phyloP scores from a whole-genome alignment of 2,888 invertebrate species.

The Trachelus troglodyta region DNA sequence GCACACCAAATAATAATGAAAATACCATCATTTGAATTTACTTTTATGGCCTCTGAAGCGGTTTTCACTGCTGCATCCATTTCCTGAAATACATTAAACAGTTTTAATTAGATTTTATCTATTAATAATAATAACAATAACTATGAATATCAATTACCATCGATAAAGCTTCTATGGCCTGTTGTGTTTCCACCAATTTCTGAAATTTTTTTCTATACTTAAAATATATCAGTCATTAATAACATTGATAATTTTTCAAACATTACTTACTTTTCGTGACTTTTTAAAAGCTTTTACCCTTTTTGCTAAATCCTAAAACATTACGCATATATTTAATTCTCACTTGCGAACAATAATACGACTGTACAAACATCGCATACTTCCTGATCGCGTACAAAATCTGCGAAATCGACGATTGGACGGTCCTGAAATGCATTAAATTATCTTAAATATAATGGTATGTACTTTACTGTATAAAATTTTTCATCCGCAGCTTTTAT shows the following conservation, averaged over 20 bases:
- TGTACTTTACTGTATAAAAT: not conserved
- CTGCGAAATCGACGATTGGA: not conserved
- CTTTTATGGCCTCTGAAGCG: not conserved
- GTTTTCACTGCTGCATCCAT: not conserved
- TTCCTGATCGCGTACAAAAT: not conserved
- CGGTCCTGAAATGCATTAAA: not conserved
- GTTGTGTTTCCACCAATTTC: not conserved
- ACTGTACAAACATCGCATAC: not conserved
- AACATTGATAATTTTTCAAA: not conserved
- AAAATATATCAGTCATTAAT: not conserved
- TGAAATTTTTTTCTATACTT: not conserved
- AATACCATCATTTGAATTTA: not conserved
- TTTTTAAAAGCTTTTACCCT: not conserved
- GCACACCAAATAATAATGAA: not conserved
- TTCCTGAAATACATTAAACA: not conserved
- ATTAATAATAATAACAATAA: not conserved
- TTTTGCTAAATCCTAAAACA: not conserved
- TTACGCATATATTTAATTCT: not conserved
- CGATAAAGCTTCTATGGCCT: not conserved
- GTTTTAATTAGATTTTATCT: not conserved
- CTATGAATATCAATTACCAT: not conserved
- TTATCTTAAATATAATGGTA: not conserved
- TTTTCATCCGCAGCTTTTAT: not conserved
- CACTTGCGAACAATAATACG: not conserved
- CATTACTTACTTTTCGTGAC: not conserved